These are phyloP conservation scores for Naja naja DNA, from an alignment of 2,113 vertebrate species.

Conservation along the genomic window DNA sequence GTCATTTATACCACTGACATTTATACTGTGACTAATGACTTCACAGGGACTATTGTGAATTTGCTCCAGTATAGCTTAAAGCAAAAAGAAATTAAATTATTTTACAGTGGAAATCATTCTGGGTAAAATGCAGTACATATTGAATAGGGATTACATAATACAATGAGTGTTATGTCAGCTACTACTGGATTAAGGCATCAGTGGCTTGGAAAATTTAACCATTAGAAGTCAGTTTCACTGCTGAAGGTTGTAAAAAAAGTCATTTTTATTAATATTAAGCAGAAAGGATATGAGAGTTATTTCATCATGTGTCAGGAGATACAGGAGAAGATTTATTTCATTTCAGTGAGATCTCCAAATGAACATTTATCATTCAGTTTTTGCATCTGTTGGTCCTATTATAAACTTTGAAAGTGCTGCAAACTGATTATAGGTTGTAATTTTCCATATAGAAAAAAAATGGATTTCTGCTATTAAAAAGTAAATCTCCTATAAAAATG, in stretches of 20 bases:
- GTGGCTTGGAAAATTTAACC: conserved; percentile 24
- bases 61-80: conserved; percentile 3
- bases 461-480: neutral
- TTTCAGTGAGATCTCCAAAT: conserved; percentile 6
- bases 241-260: neutral
- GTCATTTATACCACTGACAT: conserved; percentile 15
- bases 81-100: conserved; percentile 23
- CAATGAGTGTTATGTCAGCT: neutral
- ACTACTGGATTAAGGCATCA: neutral
- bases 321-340: neutral
- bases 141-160: conserved; percentile 14
- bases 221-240: conserved; percentile 15
- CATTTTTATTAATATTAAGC: conserved; percentile 2
- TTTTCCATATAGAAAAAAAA: neutral
- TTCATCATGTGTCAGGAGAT: neutral
- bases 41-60: conserved; percentile 10
- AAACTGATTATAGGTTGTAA: neutral
- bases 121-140: neutral
- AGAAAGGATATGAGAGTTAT: neutral
- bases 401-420: neutral
- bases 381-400: neutral
- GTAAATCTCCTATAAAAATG: too few relatives aligned
- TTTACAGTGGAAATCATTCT: conserved; percentile 3
- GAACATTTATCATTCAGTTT: neutral
- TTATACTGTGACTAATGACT: conserved; percentile 1